Conservation (phyloP, 2,113 vertebrate species). For the Aphyosemion australe region DNA sequence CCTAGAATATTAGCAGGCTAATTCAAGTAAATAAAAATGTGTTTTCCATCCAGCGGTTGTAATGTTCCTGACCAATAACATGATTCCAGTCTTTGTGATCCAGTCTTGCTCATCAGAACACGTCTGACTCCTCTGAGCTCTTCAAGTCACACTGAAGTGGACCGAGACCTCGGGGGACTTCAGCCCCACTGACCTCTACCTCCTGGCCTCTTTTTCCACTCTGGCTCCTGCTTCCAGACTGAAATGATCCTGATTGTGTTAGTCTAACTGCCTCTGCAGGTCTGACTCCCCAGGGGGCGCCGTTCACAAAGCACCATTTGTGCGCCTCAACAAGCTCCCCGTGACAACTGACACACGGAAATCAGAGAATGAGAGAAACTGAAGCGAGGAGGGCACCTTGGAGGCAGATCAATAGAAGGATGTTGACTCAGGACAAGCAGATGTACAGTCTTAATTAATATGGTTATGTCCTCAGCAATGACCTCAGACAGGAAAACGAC, state of each 20-base stretch:
- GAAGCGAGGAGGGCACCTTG: slow-evolving; percentile 57
- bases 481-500: slow-evolving; percentile 79
- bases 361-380: slow-evolving; percentile 39
- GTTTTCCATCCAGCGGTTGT: too few species aligned
- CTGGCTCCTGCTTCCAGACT: slow-evolving; percentile 43
- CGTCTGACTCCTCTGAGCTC: slow-evolving; percentile 16
- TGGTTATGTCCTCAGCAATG: slow-evolving; percentile 69
- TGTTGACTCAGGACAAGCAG: slow-evolving; percentile 81
- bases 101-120: too few species aligned
- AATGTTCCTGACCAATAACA: too few species aligned
- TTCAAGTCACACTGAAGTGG: slow-evolving; percentile 15
- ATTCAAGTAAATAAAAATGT: too few species aligned
- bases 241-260: slow-evolving; percentile 65
- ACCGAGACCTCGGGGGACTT: slow-evolving; percentile 45
- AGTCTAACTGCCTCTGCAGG: slow-evolving; percentile 38
- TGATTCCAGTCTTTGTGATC: too few species aligned
- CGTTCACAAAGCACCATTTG: slow-evolving; percentile 51
- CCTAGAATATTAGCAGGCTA: too few species aligned
- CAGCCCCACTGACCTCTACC: slow-evolving; percentile 58
- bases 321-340: slow-evolving; percentile 51
- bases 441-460: slow-evolving; percentile 78
- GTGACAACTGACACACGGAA: slow-evolving; percentile 44
- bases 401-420: slow-evolving; percentile 62
- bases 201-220: slow-evolving; percentile 25
- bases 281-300: slow-evolving; percentile 33